Evolutionary conservation across 2,113 vertebrate genomes (phyloP), one percentile per base, ranked within the genome.

Genomic region (Chionis minor): DNA sequence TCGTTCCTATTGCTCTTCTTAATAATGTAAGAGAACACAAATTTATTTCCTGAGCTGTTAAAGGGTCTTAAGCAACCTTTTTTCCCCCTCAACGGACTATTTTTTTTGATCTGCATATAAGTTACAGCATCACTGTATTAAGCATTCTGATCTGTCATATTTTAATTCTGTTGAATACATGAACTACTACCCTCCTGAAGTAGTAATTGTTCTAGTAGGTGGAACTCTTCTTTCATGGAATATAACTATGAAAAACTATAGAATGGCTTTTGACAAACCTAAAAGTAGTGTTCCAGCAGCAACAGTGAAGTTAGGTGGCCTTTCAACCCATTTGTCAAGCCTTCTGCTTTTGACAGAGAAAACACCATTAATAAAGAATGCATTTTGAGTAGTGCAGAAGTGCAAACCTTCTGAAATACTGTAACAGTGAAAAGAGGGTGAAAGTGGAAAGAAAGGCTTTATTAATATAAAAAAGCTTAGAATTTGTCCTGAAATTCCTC

Each of bases 1-100:
- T 92, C 58, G 78, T 86, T 90, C 22, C 23, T 83, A 21, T 90
- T 95, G 47, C 61, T 86, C 9, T 54, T 77, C 40, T 94, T 96
- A 95, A 91, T 93, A 91, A 96, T 95, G 86, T 81, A 95, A 73
- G 86, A 92, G 24, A 85, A 72, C 22, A 52, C 20, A 49, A 5
- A n/a, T 87, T 67, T 87, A 47, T 65, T 69, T 87, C 69, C 71
- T 89, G 20, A 63, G 42, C 51, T 81, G 32, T 86, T 84, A 54
- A 54, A 45, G n/a, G 67, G 20, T 86, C 56, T 63, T 88, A 74
- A 58, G 7, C 7, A 66, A 20, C 13, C 26, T 47, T 75, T 88
- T 54, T 38, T 15, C n/a, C 33, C 14, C 3, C 8, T 47, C 33
- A 79, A 22, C 54, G 33, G n/a, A 70, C 61, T 69, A 19, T 75